Evolutionary conservation across 2,113 vertebrate genomes (phyloP), one percentile per base, ranked within the genome.

Genomic region (Eulemur macaco): DNA sequence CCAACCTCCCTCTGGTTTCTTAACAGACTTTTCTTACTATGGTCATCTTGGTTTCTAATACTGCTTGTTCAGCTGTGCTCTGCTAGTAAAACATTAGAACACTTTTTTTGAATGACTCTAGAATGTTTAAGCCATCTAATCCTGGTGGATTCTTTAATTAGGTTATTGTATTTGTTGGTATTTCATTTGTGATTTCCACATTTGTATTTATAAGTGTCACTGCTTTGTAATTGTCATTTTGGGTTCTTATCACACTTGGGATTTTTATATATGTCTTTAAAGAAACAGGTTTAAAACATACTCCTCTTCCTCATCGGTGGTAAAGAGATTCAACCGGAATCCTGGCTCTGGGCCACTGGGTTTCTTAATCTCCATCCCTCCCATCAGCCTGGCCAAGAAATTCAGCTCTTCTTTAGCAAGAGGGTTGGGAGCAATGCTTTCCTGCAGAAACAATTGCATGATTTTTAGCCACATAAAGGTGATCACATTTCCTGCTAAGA

Each of bases 401-500:
- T 99, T 99, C 95, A 99, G 98, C 88, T 99, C 99, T 98, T 99
- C 99, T 98, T 99, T 99, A 87, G 99, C 99, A 56, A 99, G 98
- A 52, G 99, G 99, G 97, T 99, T 99, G n/a, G 99, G 99, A 93
- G 97, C 97, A 60, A 98, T 71, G 84, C 98, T 99, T 97, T 99
- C 99, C 99, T 99, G 98, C 45, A 86, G 95, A 96, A 97, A 97
- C 69, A 98, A 66, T 78, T 42, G 77, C 1, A 0, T 8, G 83
- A 34, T 39, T 94, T 95, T 95, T 93, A 96, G 96, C 64, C 89
- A 92, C 78, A 86, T 31, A 60, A 92, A 93, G 52, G 74, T 14
- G 83, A 91, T 89, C 45, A n/a, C 34, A n/a, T 74, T 96, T 97
- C 93, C 86, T 86, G 89, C 56, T 50, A 78, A 86, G 69, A 94